Percentiles rank a stretch among this genome's conserved stretches.
These are phyloP conservation scores for Cottus gobio DNA, from an alignment of 2,113 vertebrate genomes.

Conservation along the genomic window DNA sequence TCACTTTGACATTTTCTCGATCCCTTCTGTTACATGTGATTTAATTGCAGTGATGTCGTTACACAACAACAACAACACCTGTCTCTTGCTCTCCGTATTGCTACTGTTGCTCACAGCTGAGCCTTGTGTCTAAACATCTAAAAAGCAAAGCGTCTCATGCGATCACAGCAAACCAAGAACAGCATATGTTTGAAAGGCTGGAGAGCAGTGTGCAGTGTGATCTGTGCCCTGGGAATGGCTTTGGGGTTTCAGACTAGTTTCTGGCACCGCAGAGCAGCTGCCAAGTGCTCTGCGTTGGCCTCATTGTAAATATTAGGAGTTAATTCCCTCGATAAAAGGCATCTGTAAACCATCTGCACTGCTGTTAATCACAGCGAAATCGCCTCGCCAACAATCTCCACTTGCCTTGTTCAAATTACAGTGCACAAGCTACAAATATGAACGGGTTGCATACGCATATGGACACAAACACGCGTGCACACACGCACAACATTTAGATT, in stretches of 20 bases:
- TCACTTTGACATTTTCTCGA: too few relatives aligned
- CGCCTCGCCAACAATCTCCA: constrained; percentile 77
- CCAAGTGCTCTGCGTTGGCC: constrained; percentile 72
- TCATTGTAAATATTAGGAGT: constrained; percentile 87
- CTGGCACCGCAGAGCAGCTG: constrained; percentile 57
- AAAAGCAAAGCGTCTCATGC: constrained; percentile 17
- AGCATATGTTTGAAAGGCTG: constrained; percentile 27
- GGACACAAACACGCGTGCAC: constrained; percentile 66
- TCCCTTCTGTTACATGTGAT: background rate
- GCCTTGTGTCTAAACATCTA: constrained; percentile 7
- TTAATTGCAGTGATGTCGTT: constrained; percentile 6
- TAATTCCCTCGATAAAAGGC: constrained; percentile 86
- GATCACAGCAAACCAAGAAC: background rate
- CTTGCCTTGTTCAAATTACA: constrained; percentile 84
- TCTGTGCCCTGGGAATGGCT: constrained; percentile 47
- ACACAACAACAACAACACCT: constrained; percentile 19
- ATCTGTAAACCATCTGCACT: constrained; percentile 85
- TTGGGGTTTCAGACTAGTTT: constrained; percentile 37
- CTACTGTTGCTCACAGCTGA: constrained; percentile 1
- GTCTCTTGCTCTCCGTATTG: background rate
- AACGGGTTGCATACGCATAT: constrained; percentile 54
- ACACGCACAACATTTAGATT: constrained; percentile 80
- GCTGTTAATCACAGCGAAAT: constrained; percentile 86
- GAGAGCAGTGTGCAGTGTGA: constrained; percentile 42
- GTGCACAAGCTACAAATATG: constrained; percentile 75